Percentiles rank a stretch among this genome's conserved stretches.
These are phyloP conservation scores for Diorhabda sublineata DNA, from an alignment of 1,140 invertebrate genomes.

Conservation along the genomic window DNA sequence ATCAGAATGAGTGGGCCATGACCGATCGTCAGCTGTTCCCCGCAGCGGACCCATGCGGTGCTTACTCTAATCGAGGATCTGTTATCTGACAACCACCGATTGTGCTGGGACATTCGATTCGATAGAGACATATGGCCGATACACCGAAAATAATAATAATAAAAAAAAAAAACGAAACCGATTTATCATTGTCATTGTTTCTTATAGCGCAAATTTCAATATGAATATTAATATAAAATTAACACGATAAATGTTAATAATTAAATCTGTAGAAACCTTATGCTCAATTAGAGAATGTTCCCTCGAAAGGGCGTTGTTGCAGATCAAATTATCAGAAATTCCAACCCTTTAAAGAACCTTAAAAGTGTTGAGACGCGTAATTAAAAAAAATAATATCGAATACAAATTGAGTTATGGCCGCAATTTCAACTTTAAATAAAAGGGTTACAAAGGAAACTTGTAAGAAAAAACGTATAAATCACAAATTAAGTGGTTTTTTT, in stretches of 20 bases:
- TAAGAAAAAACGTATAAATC: constrained; percentile 34
- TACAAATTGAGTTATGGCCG: constrained; percentile 37
- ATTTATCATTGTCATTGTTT: constrained; percentile 25
- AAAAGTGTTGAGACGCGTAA: constrained; percentile 31
- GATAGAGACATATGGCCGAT: constrained; percentile 34
- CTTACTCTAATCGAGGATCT: constrained; percentile 42
- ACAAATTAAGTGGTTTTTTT: constrained; percentile 37
- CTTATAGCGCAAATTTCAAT: too few species aligned
- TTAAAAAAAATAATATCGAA: constrained; percentile 37
- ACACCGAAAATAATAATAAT: background rate
- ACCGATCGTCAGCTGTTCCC: constrained; percentile 43
- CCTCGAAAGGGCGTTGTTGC: constrained; percentile 18
- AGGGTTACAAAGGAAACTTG: constrained; percentile 24
- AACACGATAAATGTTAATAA: too few species aligned
- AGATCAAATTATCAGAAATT: constrained; percentile 34
- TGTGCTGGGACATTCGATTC: constrained; percentile 31
- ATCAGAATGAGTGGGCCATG: constrained; percentile 37
- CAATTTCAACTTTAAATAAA: constrained; percentile 35
- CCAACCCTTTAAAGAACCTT: constrained; percentile 26
- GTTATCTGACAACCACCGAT: constrained; percentile 37
- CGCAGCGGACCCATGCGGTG: constrained; percentile 37
- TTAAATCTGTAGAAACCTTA: constrained; percentile 7
- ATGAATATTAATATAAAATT: too few species aligned
- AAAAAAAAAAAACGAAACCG: constrained; percentile 15
- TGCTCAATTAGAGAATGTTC: constrained; percentile 25